Conservation (phyloP, 2,888 invertebrate species). For the Erebia aethiops region DNA sequence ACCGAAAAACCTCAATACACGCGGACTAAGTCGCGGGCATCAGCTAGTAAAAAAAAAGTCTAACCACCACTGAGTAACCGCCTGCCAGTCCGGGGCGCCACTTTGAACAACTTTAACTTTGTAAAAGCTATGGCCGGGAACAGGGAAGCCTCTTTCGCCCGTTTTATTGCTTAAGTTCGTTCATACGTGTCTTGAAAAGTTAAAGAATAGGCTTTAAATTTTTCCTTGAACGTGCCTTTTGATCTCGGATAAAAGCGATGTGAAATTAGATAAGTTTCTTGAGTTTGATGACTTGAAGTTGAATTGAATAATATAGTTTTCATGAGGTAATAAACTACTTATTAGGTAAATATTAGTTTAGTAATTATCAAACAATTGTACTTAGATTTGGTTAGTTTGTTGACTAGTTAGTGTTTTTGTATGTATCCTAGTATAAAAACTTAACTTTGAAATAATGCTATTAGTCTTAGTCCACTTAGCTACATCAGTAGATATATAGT, state of each 20-base stretch:
- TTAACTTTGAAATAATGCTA: no score
- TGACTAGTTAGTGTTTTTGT: no score
- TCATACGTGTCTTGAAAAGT: constrained; percentile 71
- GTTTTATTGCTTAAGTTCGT: constrained; percentile 77
- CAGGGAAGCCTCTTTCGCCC: constrained; percentile 67
- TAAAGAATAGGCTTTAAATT: constrained; percentile 57
- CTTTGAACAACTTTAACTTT: constrained; percentile 74
- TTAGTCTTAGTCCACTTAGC: no score
- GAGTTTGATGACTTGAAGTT: neutral
- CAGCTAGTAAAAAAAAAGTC: constrained; percentile 38
- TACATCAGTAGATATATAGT: no score
- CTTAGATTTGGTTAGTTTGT: no score
- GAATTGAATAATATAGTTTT: neutral
- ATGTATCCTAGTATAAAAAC: no score
- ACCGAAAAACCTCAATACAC: no score
- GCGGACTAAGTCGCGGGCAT: no score
- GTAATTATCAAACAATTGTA: no score
- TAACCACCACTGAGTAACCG: constrained; percentile 67
- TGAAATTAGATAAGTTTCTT: constrained; percentile 18
- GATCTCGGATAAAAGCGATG: constrained; percentile 34
- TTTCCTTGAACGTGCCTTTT: constrained; percentile 42
- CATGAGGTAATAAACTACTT: neutral
- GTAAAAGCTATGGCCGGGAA: constrained; percentile 69
- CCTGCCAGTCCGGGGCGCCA: constrained; percentile 57
- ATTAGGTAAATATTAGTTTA: neutral